Evolutionary conservation across 2,797 vertebrate species (phyloP).

Genomic region (Aselliscus stoliczkanus): DNA sequence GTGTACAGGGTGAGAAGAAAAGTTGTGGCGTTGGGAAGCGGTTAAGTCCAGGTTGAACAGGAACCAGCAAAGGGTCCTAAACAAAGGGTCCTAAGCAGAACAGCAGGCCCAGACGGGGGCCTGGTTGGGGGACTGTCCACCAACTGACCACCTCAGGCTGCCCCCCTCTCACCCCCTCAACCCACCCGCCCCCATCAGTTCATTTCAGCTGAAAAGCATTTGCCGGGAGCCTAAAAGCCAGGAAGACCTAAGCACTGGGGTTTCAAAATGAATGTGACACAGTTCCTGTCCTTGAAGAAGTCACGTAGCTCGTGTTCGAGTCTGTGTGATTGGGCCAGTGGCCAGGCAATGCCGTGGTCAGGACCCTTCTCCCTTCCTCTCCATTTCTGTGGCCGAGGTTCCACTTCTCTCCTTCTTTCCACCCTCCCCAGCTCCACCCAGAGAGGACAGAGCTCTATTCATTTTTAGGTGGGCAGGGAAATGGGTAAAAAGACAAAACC

Average conservation of each 20-base stretch:
- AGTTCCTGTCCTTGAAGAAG: background rate
- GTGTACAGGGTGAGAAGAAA: background rate
- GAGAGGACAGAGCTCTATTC: background rate
- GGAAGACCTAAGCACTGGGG: background rate
- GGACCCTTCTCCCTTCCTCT: too few species aligned
- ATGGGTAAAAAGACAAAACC: background rate
- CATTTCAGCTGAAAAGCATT: background rate
- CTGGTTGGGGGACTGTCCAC: too few species aligned
- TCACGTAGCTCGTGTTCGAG: background rate
- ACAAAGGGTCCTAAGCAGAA: background rate
- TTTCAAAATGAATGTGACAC: background rate
- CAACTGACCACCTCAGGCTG: too few species aligned
- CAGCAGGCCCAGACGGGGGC: background rate
- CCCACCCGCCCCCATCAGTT: background rate
- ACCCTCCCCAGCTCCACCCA: too few species aligned
- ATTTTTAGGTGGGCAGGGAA: background rate
- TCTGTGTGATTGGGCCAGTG: background rate
- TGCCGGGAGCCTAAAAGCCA: background rate
- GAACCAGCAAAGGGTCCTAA: background rate
- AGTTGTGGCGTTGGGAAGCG: background rate
- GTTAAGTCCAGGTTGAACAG: background rate
- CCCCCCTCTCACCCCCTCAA: too few species aligned
- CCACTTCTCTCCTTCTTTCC: background rate
- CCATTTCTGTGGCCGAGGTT: background rate
- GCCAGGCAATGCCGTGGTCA: background rate